Evolutionary conservation across 1,140 invertebrate species (phyloP).

Genomic region (Sycophaga agraensis): DNA sequence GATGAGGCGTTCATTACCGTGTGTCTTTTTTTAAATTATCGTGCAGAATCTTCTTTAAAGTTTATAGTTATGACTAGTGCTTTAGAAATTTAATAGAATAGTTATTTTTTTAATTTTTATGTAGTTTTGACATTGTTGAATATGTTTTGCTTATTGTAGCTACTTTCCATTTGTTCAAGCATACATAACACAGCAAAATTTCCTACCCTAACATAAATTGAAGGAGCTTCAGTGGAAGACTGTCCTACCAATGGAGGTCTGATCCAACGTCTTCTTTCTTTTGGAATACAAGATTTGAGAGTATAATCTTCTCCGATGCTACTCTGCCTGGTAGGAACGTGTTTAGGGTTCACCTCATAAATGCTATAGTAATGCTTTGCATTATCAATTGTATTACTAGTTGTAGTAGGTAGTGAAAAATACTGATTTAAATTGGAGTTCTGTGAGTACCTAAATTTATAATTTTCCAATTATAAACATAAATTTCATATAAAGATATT

Average conservation of each 20-base stretch:
- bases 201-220: slow-evolving; percentile 33
- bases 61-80: too few relatives aligned
- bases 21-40: too few relatives aligned
- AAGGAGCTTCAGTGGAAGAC: slow-evolving; percentile 34
- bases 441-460: slow-evolving; percentile 42
- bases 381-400: slow-evolving; percentile 27
- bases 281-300: slow-evolving; percentile 37
- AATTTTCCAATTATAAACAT: background rate
- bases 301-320: slow-evolving; percentile 38
- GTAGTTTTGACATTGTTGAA: too few relatives aligned
- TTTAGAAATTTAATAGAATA: too few relatives aligned
- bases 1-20: too few relatives aligned
- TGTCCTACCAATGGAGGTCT: slow-evolving; percentile 50
- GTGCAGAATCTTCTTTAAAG: too few relatives aligned
- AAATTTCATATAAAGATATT: too few relatives aligned
- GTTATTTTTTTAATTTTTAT: too few relatives aligned
- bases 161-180: too few relatives aligned
- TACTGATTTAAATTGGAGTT: slow-evolving; percentile 48
- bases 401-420: slow-evolving; percentile 45
- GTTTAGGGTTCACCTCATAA: slow-evolving; percentile 38
- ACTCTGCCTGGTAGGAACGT: slow-evolving; percentile 29
- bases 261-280: slow-evolving; percentile 48
- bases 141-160: too few relatives aligned
- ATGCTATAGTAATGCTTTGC: slow-evolving; percentile 43
- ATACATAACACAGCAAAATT: too few relatives aligned